Evolutionary conservation across 2,888 invertebrate genomes (phyloP), one percentile per base, ranked within the genome.

Genomic region (Glyphotaelius pellucidus): DNA sequence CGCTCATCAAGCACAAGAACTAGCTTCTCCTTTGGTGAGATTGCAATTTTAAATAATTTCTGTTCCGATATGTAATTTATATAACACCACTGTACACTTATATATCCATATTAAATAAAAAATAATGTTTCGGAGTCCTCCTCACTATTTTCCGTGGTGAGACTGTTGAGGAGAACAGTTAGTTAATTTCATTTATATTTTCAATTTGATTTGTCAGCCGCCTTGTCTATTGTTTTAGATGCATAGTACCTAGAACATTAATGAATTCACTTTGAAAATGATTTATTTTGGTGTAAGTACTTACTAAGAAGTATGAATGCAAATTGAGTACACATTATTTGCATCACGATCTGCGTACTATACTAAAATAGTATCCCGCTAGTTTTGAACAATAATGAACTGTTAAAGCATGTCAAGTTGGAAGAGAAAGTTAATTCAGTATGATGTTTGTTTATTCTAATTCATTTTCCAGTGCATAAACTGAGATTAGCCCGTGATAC

Each of bases 381-480:
- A 67, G 67, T 67, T 67, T 67, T 67, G 5, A 67, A 67, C 67
- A 67, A 67, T 67, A 25, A 67, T 67, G 67, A 67, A 67, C 67
- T 25, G 67, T 67, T 9, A 67, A 67, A 67, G 67, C 67, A n/a
- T n/a, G 1, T 67, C 67, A 67, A 9, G 25, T 7, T 67, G 11
- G n/a, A 67, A 67, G 25, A 67, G 67, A 67, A 67, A 67, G 67
- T 67, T 67, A 25, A 67, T 67, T 67, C 67, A 25, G 67, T 67
- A 5, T 25, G 67, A 67, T n/a, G 25, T n/a, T 25, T 67, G 67
- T 67, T 67, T 67, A 67, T 67, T 67, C 67, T 67, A 67, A 67
- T 67, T n/a, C 67, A 67, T 67, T 67, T 67, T 67, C 67, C 67
- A 67, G 67, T 67, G 67, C 67, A 67, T 67, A 67, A 67, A 67